Percentiles rank a stretch among this genome's conserved stretches.
Evolutionary conservation across 2,888 invertebrate genomes (phyloP).

Genomic region (Heliconius aoede): DNA sequence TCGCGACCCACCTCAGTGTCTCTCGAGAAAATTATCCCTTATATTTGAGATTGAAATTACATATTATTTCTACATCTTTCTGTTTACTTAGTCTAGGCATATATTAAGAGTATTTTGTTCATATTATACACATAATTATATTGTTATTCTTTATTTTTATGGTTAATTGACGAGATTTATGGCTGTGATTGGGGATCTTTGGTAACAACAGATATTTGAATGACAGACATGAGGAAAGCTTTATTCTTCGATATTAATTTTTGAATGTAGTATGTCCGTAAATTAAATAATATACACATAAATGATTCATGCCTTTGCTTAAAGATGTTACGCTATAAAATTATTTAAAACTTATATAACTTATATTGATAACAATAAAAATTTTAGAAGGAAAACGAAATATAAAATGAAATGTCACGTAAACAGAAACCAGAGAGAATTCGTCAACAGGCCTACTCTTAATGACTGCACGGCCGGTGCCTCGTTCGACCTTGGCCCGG

Average conservation of each 20-base stretch:
- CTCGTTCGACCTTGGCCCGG: slow-evolving; percentile 38
- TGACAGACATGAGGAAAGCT: background rate
- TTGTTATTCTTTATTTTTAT: no score
- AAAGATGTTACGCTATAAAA: no score
- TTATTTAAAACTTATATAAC: no score
- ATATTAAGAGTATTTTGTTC: background rate
- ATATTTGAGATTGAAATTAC: background rate
- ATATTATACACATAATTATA: background rate
- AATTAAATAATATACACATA: background rate
- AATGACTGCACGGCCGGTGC: slow-evolving; percentile 28
- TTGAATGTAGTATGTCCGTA: background rate
- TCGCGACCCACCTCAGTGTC: background rate
- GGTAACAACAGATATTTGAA: background rate
- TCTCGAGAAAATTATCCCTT: background rate
- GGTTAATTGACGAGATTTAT: background rate
- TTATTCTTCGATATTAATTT: background rate
- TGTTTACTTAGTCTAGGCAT: no score
- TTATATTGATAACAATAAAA: no score
- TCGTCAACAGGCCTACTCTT: slow-evolving; percentile 17
- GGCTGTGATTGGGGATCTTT: background rate
- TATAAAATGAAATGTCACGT: background rate
- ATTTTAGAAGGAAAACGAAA: background rate
- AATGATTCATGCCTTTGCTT: no score
- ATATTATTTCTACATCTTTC: background rate
- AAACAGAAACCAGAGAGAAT: slow-evolving; percentile 5